Evolutionary conservation across 2,113 vertebrate genomes (phyloP).

Genomic region (Leucosticte australis): DNA sequence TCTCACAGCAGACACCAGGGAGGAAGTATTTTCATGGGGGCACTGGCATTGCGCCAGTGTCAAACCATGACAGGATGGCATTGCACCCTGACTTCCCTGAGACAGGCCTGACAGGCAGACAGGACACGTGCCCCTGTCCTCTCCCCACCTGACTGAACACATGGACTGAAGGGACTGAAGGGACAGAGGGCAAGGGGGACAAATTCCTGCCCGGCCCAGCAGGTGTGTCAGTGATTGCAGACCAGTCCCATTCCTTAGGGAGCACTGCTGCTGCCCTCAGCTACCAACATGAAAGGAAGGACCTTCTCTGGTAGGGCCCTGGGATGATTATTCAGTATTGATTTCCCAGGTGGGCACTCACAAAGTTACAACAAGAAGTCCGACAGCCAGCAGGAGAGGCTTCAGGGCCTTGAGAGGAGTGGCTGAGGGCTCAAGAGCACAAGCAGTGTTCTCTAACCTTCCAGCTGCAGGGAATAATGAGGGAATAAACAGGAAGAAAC

Average conservation of each 20-base stretch:
- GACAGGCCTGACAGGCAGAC: too few relatives aligned
- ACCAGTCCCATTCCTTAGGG: not conserved
- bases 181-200: accelerated
- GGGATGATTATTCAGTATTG: not conserved
- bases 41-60: too few relatives aligned
- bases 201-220: not conserved
- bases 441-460: not conserved
- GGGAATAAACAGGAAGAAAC: not conserved
- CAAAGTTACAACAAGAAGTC: not conserved
- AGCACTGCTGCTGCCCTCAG: not conserved
- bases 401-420: not conserved
- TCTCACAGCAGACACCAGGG: too few relatives aligned
- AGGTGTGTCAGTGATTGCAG: not conserved
- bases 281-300: not conserved
- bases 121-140: accelerated
- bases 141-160: not conserved
- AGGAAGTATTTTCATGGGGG: too few relatives aligned
- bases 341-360: not conserved
- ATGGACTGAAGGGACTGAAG: not conserved
- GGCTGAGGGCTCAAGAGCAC: not conserved
- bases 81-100: not conserved
- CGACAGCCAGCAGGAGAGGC: accelerated
- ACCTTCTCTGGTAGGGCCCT: not conserved
- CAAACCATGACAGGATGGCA: too few relatives aligned
- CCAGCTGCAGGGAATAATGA: not conserved